Conservation (phyloP, 2,797 vertebrate genomes). For the Ctenochaetus hawaiiensis region DNA sequence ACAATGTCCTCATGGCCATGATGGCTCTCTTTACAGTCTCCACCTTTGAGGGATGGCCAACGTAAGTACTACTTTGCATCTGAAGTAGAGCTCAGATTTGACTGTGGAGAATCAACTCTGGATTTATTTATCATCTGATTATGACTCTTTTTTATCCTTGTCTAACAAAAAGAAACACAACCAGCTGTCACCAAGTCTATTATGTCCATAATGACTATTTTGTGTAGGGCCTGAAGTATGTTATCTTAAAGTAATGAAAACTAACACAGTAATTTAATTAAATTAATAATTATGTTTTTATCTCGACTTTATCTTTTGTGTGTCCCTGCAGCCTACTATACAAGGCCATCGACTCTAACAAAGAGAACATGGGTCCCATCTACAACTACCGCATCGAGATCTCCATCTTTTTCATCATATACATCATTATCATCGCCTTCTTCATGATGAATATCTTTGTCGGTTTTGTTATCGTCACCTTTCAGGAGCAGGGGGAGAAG, state of each 20-base stretch:
- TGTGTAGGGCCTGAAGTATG: too few relatives aligned
- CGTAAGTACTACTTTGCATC: conserved; percentile 84
- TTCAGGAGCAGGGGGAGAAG: conserved; percentile 99
- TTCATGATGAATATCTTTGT: conserved; percentile 99
- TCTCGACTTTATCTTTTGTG: not conserved
- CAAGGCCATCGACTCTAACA: conserved; percentile 97
- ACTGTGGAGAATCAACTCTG: not conserved
- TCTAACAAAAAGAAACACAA: too few relatives aligned
- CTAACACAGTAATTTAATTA: too few relatives aligned
- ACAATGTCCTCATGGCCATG: conserved; percentile 98
- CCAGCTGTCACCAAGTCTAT: too few relatives aligned
- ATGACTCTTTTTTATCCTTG: too few relatives aligned
- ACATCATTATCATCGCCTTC: conserved; percentile 99
- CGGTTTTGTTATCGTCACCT: conserved; percentile 99
- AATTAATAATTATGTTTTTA: too few relatives aligned
- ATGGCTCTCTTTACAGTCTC: conserved; percentile 99
- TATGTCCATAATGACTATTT: too few relatives aligned
- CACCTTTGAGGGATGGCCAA: conserved; percentile 98
- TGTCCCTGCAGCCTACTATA: conserved; percentile 89
- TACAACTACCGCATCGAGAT: conserved; percentile 99
- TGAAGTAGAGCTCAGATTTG: not conserved
- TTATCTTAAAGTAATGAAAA: too few relatives aligned
- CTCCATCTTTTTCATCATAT: conserved; percentile 99
- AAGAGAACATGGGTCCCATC: conserved; percentile 94
- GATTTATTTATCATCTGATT: too few relatives aligned